These are phyloP conservation scores for Oreotrochilus melanogaster DNA, from an alignment of 2,113 vertebrate species.

Conservation along the genomic window DNA sequence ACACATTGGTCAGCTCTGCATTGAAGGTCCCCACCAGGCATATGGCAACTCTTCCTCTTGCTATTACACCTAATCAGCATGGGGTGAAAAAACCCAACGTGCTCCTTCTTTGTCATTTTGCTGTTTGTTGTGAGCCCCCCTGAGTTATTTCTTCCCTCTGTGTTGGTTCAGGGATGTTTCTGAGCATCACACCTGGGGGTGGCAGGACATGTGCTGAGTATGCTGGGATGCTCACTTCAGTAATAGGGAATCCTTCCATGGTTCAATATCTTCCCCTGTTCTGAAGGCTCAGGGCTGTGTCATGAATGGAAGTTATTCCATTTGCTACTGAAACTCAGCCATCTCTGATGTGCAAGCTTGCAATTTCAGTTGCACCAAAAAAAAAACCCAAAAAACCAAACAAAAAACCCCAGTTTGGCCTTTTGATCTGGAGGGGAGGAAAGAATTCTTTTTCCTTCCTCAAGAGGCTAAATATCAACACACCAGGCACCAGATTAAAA, in stretches of 20 bases:
- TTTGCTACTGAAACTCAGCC: background rate
- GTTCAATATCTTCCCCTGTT: background rate
- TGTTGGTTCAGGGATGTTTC: background rate
- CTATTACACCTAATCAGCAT: background rate
- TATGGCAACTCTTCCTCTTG: background rate
- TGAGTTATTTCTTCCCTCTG: background rate
- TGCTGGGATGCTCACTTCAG: background rate
- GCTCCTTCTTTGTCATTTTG: background rate
- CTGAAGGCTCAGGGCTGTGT: background rate
- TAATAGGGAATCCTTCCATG: background rate
- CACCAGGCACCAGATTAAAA: background rate
- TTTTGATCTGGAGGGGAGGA: background rate
- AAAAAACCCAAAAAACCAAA: no score
- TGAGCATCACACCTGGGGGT: background rate
- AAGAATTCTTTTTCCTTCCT: background rate
- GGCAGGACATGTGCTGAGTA: background rate
- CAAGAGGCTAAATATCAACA: background rate
- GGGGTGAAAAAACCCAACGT: background rate
- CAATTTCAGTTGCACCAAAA: background rate
- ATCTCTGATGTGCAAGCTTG: background rate
- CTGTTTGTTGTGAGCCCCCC: background rate
- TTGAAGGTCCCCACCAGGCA: background rate
- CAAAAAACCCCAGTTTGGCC: background rate
- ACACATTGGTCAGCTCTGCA: accelerated
- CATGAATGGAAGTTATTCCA: background rate